Percentiles rank a stretch among this genome's conserved stretches.
Evolutionary conservation across 2,113 vertebrate species (phyloP).

Genomic region (Odobenus rosmarus): DNA sequence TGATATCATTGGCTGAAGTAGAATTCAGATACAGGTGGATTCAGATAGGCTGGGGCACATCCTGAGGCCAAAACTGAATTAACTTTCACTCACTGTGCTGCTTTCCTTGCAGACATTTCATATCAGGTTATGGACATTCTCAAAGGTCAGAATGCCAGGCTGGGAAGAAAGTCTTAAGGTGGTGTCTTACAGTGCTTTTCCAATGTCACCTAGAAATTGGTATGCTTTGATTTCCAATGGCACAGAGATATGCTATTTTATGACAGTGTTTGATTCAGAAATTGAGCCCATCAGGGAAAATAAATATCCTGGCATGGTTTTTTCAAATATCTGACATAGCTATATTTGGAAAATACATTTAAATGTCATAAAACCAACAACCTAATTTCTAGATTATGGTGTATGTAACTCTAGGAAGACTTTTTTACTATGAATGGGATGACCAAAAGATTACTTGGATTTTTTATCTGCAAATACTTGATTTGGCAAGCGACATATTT

Average conservation of each 20-base stretch:
- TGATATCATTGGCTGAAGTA: not conserved
- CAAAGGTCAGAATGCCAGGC: not conserved
- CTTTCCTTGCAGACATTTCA: not conserved
- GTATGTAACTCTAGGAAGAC: not conserved
- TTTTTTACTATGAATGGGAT: not conserved
- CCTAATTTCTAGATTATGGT: not conserved
- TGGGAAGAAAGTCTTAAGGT: not conserved
- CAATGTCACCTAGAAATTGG: not conserved
- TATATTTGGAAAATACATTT: constrained; percentile 8
- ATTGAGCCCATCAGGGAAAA: not conserved
- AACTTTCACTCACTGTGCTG: not conserved
- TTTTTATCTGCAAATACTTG: constrained; percentile 56
- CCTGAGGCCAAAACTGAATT: not conserved
- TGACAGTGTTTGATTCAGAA: constrained; percentile 44
- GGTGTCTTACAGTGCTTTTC: not conserved
- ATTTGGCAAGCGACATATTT: constrained; percentile 20
- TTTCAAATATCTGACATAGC: constrained; percentile 1
- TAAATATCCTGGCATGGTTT: not conserved
- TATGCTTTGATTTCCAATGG: not conserved
- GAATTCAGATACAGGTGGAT: not conserved
- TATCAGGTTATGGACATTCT: not conserved
- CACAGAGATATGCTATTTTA: not conserved
- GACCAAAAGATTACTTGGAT: not conserved
- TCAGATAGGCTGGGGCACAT: not conserved
- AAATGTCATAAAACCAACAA: not conserved